Evolutionary conservation across 2,888 invertebrate genomes (phyloP).

Genomic region (Drosophila meridionalis): DNA sequence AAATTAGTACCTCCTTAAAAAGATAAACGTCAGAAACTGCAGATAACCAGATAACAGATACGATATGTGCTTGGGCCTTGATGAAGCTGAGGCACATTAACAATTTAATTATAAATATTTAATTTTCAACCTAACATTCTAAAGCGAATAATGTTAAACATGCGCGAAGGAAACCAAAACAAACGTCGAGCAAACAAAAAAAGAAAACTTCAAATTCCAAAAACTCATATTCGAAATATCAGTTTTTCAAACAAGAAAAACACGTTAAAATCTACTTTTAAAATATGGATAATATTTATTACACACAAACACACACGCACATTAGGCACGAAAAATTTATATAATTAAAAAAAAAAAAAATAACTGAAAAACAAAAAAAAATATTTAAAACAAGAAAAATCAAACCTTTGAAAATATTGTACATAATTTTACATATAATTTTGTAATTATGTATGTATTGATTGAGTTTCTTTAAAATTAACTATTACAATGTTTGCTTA

Average conservation of each 20-base stretch:
- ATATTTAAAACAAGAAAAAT: slow-evolving; percentile 7
- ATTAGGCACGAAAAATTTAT: slow-evolving; percentile 38
- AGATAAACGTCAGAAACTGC: slow-evolving; percentile 30
- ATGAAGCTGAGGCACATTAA: slow-evolving; percentile 32
- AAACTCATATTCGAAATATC: slow-evolving; percentile 66
- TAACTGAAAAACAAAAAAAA: neutral
- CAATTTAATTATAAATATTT: slow-evolving; percentile 28
- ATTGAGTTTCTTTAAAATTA: slow-evolving; percentile 64
- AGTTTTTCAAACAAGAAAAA: slow-evolving; percentile 56
- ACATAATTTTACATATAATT: slow-evolving; percentile 74
- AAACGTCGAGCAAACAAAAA: slow-evolving; percentile 28
- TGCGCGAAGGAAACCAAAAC: slow-evolving; percentile 55
- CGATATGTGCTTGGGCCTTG: slow-evolving; percentile 43
- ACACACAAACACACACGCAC: slow-evolving; percentile 49
- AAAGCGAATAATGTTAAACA: slow-evolving; percentile 68
- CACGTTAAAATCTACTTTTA: slow-evolving; percentile 25
- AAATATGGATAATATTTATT: slow-evolving; percentile 69
- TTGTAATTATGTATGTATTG: slow-evolving; percentile 72
- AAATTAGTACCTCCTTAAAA: slow-evolving; percentile 77
- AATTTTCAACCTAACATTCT: slow-evolving; percentile 50
- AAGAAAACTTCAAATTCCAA: slow-evolving; percentile 46
- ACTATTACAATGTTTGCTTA: slow-evolving; percentile 71
- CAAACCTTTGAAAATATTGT: slow-evolving; percentile 50
- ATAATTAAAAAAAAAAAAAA: slow-evolving; percentile 1
- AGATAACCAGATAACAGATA: slow-evolving; percentile 20